Conservation (phyloP, 2,113 vertebrate species). For the Syrmaticus mikado region DNA sequence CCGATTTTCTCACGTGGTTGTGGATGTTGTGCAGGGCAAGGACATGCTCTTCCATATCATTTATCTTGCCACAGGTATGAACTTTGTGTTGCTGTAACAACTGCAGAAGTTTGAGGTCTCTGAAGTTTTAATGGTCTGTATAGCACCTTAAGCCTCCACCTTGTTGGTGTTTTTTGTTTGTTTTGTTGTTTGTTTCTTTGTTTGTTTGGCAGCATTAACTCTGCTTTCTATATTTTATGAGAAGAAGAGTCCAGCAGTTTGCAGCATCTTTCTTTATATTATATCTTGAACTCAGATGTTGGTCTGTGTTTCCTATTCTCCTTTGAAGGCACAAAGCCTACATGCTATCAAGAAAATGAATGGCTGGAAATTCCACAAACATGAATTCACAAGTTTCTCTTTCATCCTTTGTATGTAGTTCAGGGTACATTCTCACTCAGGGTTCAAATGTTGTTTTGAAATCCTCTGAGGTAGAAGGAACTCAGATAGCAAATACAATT, state of each 20-base stretch:
- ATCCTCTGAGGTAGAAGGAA: background rate
- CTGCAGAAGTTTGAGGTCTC: background rate
- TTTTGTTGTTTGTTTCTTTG: background rate
- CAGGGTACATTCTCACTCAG: background rate
- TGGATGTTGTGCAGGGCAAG: constrained; percentile 95
- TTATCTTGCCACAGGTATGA: constrained; percentile 93
- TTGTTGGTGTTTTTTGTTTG: background rate
- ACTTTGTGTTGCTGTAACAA: background rate
- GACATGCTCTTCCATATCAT: constrained; percentile 92
- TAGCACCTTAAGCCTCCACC: background rate
- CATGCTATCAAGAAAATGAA: background rate
- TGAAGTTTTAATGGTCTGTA: background rate
- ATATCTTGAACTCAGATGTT: background rate
- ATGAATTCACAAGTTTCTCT: background rate
- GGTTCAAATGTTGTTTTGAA: background rate
- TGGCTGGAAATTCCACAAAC: accelerated
- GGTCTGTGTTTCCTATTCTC: background rate
- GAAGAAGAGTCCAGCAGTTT: background rate
- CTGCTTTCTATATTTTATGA: background rate
- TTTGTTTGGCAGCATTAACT: background rate
- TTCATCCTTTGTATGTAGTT: background rate
- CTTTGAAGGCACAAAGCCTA: background rate
- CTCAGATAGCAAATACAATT: background rate
- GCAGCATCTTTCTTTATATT: background rate
- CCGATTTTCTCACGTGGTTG: constrained; percentile 92